phyloP scores from a whole-genome alignment of 1,140 invertebrate genomes.

The Drosophila virilis region DNA sequence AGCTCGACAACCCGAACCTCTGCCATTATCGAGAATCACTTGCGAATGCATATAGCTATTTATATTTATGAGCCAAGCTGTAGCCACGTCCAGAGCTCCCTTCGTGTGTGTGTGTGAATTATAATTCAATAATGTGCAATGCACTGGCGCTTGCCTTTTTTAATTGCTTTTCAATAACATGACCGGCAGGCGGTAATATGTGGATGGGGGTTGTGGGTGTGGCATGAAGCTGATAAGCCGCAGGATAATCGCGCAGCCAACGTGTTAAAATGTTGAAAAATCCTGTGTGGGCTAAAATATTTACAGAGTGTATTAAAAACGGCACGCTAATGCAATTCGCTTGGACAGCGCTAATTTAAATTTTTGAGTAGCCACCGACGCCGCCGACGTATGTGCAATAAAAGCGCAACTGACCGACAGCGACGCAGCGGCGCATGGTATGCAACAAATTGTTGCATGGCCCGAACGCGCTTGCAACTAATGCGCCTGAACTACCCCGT shows the following conservation, averaged over 20 bases:
- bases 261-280: constrained; percentile 76
- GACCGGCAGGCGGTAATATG: not conserved
- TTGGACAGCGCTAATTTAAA: constrained; percentile 66
- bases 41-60: constrained; percentile 65
- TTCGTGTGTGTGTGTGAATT: constrained; percentile 50
- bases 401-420: constrained; percentile 56
- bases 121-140: constrained; percentile 79
- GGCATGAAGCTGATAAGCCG: constrained; percentile 63
- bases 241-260: constrained; percentile 68
- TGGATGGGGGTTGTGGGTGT: not conserved
- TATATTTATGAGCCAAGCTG: constrained; percentile 70
- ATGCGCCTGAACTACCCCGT: constrained; percentile 12
- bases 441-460: constrained; percentile 77
- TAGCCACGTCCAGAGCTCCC: not conserved
- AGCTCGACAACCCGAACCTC: not conserved
- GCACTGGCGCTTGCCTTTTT: constrained; percentile 67
- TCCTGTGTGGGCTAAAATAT: constrained; percentile 63
- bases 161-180: constrained; percentile 83
- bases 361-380: constrained; percentile 65
- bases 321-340: constrained; percentile 65
- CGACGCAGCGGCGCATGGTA: constrained; percentile 16
- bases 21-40: constrained; percentile 4
- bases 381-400: constrained; percentile 32
- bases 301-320: constrained; percentile 70
- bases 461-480: constrained; percentile 48